Evolutionary conservation across 2,888 invertebrate species (phyloP), one percentile per base, ranked within the genome.

Genomic region (Orthonychiurus folsomi): DNA sequence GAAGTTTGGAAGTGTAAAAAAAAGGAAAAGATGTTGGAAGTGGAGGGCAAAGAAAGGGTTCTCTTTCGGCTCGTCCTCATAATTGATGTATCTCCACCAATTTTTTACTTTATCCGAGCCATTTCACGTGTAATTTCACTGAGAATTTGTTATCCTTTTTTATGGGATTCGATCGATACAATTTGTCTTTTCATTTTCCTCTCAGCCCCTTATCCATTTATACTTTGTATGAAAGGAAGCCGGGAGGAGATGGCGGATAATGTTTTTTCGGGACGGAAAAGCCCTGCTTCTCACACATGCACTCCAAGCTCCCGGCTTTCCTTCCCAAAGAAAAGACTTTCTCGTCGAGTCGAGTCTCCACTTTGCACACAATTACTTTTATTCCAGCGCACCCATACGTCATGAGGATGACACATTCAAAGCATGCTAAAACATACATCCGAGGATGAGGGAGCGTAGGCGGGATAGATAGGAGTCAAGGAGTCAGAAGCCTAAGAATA

Each of bases 121-220:
- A 58, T 66, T 66, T 64, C 64, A 66, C 63, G 63, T 66, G 63
- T 66, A 66, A 66, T 66, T 66, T 66, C 66, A 58, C 55, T 62
- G 37, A 50, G 61, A 66, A 66, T 66, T 66, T 66, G 63, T 66
- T 66, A 61, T 62, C 55, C 60, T 55, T 60, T 37, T 37, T 37
- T 37, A 37, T 37, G 47, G 5, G 50, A 50, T 23, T 28, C 56
- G 25, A 27, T 52, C 56, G 27, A 50, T 50, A 52, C n/a, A 48
- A 25, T 62, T 53, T 55, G 50, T 37, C 26, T 58, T 62, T 59
- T 60, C 28, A 60, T 56, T 59, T 60, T 58, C 37, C 48, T 59
- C 56, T 60, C 60, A 60, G 55, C 24, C n/a, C 54, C 24, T 54
- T 54, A 21, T 54, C 37, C 37, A 37, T 37, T 9, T 37, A 37